Percentiles rank a stretch among this genome's conserved stretches.
These are phyloP conservation scores for Erithacus rubecula DNA, from an alignment of 2,797 vertebrate genomes.

Conservation along the genomic window DNA sequence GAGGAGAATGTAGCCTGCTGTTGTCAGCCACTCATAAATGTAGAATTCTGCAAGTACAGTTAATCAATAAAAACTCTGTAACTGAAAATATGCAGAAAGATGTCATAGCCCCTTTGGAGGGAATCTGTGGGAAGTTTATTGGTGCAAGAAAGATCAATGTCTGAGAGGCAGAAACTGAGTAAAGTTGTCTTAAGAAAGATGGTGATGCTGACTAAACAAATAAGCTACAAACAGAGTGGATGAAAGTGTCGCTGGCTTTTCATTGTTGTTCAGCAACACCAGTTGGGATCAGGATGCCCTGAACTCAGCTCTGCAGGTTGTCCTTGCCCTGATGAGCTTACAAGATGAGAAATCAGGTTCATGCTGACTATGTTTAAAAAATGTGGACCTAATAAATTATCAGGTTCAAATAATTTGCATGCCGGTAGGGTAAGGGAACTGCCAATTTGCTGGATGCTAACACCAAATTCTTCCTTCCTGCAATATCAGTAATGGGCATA, in stretches of 20 bases:
- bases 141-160: not conserved
- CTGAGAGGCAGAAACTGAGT: not conserved
- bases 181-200: not conserved
- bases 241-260: not conserved
- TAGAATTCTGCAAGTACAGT: not conserved
- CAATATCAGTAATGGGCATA: not conserved
- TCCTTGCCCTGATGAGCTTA: slow-evolving; percentile 27
- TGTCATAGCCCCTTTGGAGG: not conserved
- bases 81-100: not conserved
- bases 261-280: not conserved
- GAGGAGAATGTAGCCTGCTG: not conserved
- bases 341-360: slow-evolving; percentile 43
- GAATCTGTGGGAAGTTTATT: not conserved
- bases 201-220: not conserved
- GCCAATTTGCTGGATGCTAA: not conserved
- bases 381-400: slow-evolving; percentile 18
- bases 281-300: slow-evolving; percentile 16
- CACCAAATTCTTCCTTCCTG: not conserved
- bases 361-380: slow-evolving; percentile 35
- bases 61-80: accelerated
- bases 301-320: slow-evolving; percentile 46
- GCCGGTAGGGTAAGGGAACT: not conserved
- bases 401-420: slow-evolving; percentile 39
- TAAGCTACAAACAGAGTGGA: not conserved
- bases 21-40: not conserved